Conservation (phyloP, 2,888 invertebrate genomes). For the Brenthis daphne region DNA sequence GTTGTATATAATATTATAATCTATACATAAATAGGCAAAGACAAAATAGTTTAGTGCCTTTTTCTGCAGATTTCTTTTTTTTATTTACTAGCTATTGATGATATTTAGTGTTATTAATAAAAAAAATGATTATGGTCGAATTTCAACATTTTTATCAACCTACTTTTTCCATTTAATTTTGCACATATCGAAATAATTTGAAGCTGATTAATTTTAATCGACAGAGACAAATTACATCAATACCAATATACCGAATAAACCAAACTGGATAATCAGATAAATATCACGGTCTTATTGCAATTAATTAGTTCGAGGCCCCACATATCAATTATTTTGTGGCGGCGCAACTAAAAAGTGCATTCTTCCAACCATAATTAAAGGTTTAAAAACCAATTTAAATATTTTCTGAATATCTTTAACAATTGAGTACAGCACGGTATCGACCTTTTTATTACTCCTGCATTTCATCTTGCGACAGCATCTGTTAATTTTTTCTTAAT, state of each 20-base stretch:
- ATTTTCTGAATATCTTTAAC: conserved; percentile 3
- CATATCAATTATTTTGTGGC: conserved; percentile 15
- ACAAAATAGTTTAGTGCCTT: too few species aligned
- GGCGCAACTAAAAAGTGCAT: conserved; percentile 2
- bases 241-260: conserved; percentile 5
- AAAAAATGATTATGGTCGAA: too few species aligned
- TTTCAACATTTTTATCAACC: too few species aligned
- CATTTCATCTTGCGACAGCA: too few species aligned
- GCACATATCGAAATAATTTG: background rate
- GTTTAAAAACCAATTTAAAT: background rate
- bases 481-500: too few species aligned
- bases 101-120: too few species aligned
- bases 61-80: too few species aligned
- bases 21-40: too few species aligned
- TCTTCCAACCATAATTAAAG: conserved; percentile 16
- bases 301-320: conserved; percentile 35
- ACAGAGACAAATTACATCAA: conserved; percentile 1
- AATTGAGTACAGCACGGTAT: background rate
- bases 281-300: conserved; percentile 19
- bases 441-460: background rate
- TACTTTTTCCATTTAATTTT: too few species aligned
- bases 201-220: conserved; percentile 4
- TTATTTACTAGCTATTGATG: too few species aligned
- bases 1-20: too few species aligned
- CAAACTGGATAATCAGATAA: too few species aligned